Percentiles rank a stretch among this genome's conserved stretches.
These are phyloP conservation scores for Atrichornis clamosus DNA, from an alignment of 2,113 vertebrate genomes.

Conservation along the genomic window DNA sequence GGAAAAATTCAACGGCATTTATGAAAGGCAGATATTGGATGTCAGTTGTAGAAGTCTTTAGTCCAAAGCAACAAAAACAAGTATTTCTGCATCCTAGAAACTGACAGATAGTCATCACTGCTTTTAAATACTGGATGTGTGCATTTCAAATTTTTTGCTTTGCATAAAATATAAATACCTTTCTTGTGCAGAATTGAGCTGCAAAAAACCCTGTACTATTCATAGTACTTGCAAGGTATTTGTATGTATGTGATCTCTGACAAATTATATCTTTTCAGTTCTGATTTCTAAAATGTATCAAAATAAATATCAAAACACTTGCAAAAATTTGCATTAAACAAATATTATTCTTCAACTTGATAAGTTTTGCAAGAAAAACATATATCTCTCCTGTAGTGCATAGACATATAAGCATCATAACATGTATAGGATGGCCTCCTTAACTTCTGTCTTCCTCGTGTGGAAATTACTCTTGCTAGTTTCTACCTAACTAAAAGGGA, in stretches of 20 bases:
- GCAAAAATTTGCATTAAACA: background rate
- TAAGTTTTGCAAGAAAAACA: background rate
- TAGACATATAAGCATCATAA: background rate
- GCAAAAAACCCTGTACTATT: accelerated
- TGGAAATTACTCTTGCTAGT: background rate
- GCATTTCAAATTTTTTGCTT: background rate
- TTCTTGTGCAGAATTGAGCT: background rate
- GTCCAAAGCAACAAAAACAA: background rate
- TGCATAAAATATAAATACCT: background rate
- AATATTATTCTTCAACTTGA: background rate
- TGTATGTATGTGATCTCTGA: background rate
- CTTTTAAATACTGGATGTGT: background rate
- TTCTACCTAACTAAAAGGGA: background rate
- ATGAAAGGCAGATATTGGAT: background rate
- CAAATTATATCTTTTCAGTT: background rate
- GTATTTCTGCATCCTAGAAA: background rate
- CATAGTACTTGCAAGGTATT: background rate
- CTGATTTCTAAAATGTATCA: background rate
- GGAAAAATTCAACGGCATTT: background rate
- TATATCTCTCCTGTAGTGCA: background rate
- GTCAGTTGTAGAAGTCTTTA: background rate
- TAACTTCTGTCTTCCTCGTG: background rate
- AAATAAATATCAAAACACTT: background rate
- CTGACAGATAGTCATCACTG: background rate
- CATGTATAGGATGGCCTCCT: background rate